These are phyloP conservation scores for Torymus texanus DNA, from an alignment of 2,888 invertebrate species.

Conservation along the genomic window DNA sequence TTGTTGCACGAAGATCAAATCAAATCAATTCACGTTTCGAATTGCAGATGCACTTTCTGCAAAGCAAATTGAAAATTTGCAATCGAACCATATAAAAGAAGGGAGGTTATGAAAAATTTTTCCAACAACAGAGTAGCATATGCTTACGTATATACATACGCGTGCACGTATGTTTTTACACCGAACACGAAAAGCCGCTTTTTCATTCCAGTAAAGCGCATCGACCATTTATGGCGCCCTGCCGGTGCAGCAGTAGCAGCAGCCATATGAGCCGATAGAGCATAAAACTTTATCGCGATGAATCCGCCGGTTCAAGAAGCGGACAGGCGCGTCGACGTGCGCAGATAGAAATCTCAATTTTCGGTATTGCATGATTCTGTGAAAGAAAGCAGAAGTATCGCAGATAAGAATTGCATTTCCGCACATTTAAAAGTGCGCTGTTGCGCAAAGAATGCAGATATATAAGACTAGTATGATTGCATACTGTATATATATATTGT, in stretches of 20 bases:
- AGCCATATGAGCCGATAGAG: constrained; percentile 8
- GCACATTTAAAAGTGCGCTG: no score
- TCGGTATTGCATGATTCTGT: constrained; percentile 11
- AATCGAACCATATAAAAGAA: no score
- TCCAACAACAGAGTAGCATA: no score
- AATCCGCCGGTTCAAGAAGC: constrained; percentile 21
- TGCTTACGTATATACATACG: background rate
- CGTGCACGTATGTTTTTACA: background rate
- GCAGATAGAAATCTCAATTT: constrained; percentile 36
- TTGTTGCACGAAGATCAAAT: no score
- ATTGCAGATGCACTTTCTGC: no score
- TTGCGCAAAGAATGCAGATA: no score
- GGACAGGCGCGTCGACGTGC: background rate
- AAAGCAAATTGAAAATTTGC: no score
- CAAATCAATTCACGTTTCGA: no score
- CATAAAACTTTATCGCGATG: constrained; percentile 39
- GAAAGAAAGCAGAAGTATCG: background rate
- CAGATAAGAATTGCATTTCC: constrained; percentile 6
- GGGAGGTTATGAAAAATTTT: no score
- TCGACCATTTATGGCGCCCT: constrained; percentile 20
- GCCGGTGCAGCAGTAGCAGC: background rate
- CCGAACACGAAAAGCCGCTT: constrained; percentile 26
- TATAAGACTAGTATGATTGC: no score
- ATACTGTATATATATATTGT: no score
- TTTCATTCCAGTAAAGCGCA: constrained; percentile 53